Conservation (phyloP, 2,113 vertebrate genomes). For the Odocoileus virginianus region DNA sequence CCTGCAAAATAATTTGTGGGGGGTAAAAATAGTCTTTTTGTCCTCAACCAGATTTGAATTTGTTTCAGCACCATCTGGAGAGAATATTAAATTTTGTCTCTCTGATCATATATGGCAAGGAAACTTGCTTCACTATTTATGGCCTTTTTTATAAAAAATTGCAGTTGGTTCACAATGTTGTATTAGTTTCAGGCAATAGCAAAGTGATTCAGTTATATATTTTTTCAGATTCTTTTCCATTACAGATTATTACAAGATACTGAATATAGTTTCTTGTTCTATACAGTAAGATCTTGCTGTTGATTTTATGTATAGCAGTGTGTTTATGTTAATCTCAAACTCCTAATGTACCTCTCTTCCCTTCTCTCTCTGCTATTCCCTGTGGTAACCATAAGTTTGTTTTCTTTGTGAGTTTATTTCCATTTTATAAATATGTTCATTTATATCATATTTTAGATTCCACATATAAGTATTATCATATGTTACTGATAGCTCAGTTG, state of each 20-base stretch:
- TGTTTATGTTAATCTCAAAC: neutral
- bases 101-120: neutral
- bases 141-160: neutral
- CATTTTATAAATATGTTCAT: neutral
- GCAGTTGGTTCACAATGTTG: neutral
- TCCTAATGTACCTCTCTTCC: neutral
- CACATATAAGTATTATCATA: neutral
- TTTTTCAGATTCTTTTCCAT: neutral
- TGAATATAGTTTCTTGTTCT: neutral
- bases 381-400: neutral
- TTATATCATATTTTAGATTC: neutral
- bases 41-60: neutral
- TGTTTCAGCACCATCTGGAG: neutral
- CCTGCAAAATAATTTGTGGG: neutral
- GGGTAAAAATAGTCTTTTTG: neutral
- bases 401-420: neutral
- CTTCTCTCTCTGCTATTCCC: neutral
- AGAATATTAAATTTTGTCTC: neutral
- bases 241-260: neutral
- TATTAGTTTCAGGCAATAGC: neutral
- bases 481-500: neutral
- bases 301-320: neutral
- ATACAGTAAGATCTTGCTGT: neutral
- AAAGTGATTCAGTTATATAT: neutral
- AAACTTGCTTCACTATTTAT: neutral